Percentiles rank a stretch among this genome's conserved stretches.
Conservation (phyloP, 2,797 vertebrate genomes). For the Chanos chanos region DNA sequence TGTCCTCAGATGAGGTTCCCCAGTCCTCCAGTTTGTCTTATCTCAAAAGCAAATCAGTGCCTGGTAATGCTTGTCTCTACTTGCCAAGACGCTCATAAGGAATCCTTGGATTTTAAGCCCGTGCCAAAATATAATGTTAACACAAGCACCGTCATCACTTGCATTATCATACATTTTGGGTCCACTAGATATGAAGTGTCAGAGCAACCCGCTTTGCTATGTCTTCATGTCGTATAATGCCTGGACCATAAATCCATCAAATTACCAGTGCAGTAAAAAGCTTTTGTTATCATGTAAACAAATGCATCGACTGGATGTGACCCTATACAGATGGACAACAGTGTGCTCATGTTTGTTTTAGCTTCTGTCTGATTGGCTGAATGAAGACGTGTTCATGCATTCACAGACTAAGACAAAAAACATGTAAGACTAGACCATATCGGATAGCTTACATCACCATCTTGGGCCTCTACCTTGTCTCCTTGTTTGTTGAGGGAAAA, state of each 20-base stretch:
- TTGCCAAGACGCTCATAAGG: conserved; percentile 21
- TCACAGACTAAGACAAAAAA: neutral
- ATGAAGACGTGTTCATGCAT: neutral
- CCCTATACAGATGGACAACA: no score
- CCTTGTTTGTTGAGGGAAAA: conserved; percentile 24
- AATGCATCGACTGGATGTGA: no score
- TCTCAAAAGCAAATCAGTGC: neutral
- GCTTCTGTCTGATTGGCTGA: neutral
- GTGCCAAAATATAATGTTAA: neutral
- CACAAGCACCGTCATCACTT: neutral
- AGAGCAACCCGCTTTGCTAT: no score
- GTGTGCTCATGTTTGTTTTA: no score
- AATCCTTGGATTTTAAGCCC: conserved; percentile 25
- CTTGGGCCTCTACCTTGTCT: conserved; percentile 5
- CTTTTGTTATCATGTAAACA: no score
- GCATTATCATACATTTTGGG: neutral
- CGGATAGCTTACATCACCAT: conserved; percentile 18
- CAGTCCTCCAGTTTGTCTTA: neutral
- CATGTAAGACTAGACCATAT: conserved; percentile 14
- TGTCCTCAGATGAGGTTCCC: neutral
- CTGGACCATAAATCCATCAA: no score
- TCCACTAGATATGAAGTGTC: neutral
- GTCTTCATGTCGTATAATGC: no score
- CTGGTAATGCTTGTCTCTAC: conserved; percentile 29
- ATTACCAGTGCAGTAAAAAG: no score